Conservation (phyloP, 2,113 vertebrate species). For the Dissostichus mawsoni region DNA sequence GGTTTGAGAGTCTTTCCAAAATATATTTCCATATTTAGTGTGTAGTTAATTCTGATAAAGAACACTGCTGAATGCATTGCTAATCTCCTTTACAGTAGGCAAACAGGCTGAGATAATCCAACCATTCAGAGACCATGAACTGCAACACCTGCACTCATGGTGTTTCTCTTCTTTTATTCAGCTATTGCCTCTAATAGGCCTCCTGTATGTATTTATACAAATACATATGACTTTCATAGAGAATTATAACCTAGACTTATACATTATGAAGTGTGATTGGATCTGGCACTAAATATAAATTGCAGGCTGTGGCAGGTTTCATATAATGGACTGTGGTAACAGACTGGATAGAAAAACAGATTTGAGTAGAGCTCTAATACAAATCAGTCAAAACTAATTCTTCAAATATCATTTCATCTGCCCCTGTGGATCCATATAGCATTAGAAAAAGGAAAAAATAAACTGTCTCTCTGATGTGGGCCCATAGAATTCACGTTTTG, state of each 20-base stretch:
- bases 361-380: conserved; percentile 23
- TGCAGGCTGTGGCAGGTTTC: conserved; percentile 3
- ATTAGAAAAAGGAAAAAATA: neutral
- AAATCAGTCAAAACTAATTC: conserved; percentile 37
- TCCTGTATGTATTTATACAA: neutral
- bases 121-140: neutral
- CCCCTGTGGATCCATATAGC: conserved; percentile 5
- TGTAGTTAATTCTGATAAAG: neutral
- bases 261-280: conserved; percentile 21
- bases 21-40: neutral
- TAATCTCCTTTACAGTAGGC: too few species aligned
- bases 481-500: conserved; percentile 17
- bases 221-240: neutral
- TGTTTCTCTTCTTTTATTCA: neutral
- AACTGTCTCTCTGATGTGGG: conserved; percentile 16
- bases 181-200: neutral
- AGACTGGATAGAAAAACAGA: conserved; percentile 33
- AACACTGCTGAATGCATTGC: too few species aligned
- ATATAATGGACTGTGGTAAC: conserved; percentile 20
- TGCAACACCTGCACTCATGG: neutral
- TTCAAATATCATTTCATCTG: conserved; percentile 21
- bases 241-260: conserved; percentile 6
- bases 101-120: neutral
- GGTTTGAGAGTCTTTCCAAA: neutral
- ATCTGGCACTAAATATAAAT: conserved; percentile 16